Evolutionary conservation across 2,113 vertebrate species (phyloP).

Genomic region (Astur gentilis): DNA sequence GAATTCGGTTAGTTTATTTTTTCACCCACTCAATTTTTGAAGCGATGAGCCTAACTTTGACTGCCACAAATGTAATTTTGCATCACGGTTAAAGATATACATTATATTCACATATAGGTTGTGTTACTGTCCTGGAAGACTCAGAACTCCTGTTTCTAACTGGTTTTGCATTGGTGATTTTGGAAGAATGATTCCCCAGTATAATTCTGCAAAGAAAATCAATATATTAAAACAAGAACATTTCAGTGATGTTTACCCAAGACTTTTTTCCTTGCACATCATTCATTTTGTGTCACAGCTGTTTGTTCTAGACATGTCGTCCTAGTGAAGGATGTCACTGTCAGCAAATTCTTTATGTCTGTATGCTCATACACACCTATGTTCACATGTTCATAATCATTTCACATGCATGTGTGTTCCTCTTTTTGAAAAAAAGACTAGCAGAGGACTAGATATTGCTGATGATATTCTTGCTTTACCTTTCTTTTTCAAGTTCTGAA

Average conservation of each 20-base stretch:
- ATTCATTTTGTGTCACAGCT: not conserved
- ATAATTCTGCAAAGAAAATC: not conserved
- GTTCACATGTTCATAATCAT: not conserved
- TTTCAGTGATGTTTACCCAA: not conserved
- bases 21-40: not conserved
- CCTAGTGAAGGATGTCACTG: not conserved
- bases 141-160: not conserved
- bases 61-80: not conserved
- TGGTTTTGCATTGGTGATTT: not conserved
- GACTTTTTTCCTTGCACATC: not conserved
- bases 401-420: not conserved
- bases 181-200: not conserved
- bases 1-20: not conserved
- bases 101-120: not conserved
- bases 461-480: not conserved
- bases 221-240: not conserved
- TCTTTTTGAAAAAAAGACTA: not conserved
- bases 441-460: not conserved
- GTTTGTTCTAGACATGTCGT: not conserved
- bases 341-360: not conserved
- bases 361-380: not conserved
- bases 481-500: not conserved
- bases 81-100: not conserved
- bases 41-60: not conserved
- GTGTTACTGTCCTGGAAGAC: not conserved